These are phyloP conservation scores for Pollachius pollachius DNA, from an alignment of 2,113 vertebrate genomes.

Conservation along the genomic window DNA sequence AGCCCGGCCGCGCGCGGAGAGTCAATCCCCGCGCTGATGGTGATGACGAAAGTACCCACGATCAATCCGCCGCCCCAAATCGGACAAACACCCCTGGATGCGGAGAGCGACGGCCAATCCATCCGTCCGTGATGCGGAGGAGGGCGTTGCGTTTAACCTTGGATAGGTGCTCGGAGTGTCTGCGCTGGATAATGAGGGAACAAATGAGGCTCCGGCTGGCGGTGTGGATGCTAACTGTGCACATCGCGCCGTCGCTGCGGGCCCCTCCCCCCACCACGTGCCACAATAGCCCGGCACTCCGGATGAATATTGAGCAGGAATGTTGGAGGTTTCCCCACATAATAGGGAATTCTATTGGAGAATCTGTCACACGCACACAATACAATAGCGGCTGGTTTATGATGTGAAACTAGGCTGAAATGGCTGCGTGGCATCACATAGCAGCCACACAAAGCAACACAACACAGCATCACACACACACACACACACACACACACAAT, in stretches of 20 bases:
- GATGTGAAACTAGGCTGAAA: neutral
- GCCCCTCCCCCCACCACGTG: slow-evolving; percentile 6
- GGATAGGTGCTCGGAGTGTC: neutral
- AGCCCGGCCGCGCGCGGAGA: slow-evolving; percentile 12
- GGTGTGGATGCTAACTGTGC: slow-evolving; percentile 36
- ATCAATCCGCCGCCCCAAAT: neutral
- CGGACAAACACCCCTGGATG: neutral
- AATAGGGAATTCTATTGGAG: neutral
- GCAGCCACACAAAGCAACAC: too few species aligned
- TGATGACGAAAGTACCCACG: neutral
- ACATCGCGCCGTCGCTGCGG: slow-evolving; percentile 13
- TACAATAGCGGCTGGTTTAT: neutral
- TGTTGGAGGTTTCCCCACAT: neutral
- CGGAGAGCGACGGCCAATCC: too few species aligned
- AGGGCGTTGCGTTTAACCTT: slow-evolving; percentile 13
- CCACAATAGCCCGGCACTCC: neutral
- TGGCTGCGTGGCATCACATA: too few species aligned
- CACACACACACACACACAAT: too few species aligned
- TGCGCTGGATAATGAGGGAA: slow-evolving; percentile 17
- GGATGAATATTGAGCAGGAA: slow-evolving; percentile 17
- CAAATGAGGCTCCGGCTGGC: slow-evolving; percentile 9
- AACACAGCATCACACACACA: too few species aligned
- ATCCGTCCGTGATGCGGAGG: neutral
- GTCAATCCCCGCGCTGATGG: neutral
- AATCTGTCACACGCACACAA: neutral